Percentiles rank a stretch among this genome's conserved stretches.
phyloP scores from a whole-genome alignment of 2,888 invertebrate species.

The Tinea pellionella region DNA sequence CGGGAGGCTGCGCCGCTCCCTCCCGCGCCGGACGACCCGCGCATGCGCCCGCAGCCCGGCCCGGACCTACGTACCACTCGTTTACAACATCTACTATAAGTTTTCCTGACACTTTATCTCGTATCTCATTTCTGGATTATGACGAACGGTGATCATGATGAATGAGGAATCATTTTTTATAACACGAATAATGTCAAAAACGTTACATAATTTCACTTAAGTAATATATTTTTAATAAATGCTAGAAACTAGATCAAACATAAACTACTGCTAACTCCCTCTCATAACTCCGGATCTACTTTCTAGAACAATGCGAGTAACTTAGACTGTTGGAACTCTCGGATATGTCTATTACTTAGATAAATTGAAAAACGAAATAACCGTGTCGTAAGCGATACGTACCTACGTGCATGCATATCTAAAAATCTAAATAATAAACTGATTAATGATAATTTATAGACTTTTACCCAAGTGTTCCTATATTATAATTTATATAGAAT shows the following conservation, averaged over 20 bases:
- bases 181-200: not conserved
- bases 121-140: conserved; percentile 23
- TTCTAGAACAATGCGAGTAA: not conserved
- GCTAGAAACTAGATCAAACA: not conserved
- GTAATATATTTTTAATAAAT: not conserved
- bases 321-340: not conserved
- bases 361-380: not conserved
- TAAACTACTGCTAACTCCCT: not conserved
- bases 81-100: conserved; percentile 39
- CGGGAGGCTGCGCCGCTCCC: conserved; percentile 57
- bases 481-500: too few species aligned
- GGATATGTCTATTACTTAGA: not conserved
- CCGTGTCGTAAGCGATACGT: too few species aligned
- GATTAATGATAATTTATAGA: too few species aligned
- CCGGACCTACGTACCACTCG: conserved; percentile 29
- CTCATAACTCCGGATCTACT: not conserved
- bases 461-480: too few species aligned
- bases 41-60: conserved; percentile 25
- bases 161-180: not conserved
- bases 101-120: conserved; percentile 18
- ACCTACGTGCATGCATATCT: too few species aligned
- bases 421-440: too few species aligned
- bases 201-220: not conserved
- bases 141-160: not conserved
- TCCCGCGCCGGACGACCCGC: conserved; percentile 32